A percentile compares a stretch with the other conserved stretches of the same genome.
Evolutionary conservation across 1,140 invertebrate species (phyloP).

Genomic region (Philopotamus ludificatus): DNA sequence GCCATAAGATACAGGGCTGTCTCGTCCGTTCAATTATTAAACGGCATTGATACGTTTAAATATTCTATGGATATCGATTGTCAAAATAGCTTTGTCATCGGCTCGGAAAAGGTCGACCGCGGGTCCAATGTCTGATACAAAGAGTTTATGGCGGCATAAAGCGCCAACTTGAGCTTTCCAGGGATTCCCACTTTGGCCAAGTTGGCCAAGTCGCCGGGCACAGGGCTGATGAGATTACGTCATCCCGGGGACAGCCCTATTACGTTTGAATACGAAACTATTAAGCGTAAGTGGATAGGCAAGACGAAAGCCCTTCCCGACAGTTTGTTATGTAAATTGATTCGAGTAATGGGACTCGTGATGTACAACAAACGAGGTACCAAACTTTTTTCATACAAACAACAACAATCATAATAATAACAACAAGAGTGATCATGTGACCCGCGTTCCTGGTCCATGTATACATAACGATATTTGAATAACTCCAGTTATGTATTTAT

Average conservation of each 20-base stretch:
- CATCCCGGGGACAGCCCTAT: neutral
- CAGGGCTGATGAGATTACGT: too few species aligned
- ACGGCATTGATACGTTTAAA: neutral
- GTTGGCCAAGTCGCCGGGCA: too few species aligned
- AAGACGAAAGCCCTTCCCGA: constrained; percentile 27
- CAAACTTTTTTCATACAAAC: constrained; percentile 18
- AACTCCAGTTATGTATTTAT: too few species aligned
- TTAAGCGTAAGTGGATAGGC: constrained; percentile 24
- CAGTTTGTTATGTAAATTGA: constrained; percentile 37
- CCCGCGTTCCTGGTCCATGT: too few species aligned
- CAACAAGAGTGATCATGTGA: too few species aligned
- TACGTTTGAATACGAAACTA: neutral
- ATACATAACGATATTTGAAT: too few species aligned
- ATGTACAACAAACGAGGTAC: constrained; percentile 32
- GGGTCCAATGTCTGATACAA: too few species aligned
- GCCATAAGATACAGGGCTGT: neutral
- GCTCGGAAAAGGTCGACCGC: too few species aligned
- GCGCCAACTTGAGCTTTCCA: too few species aligned
- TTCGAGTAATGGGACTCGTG: constrained; percentile 34
- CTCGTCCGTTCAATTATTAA: neutral
- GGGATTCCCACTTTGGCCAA: too few species aligned
- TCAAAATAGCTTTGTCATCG: too few species aligned
- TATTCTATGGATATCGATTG: neutral
- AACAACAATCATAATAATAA: constrained; percentile 14
- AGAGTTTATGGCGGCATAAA: too few species aligned